Conservation (phyloP, 2,888 invertebrate species). For the Sarcophaga variegata region DNA sequence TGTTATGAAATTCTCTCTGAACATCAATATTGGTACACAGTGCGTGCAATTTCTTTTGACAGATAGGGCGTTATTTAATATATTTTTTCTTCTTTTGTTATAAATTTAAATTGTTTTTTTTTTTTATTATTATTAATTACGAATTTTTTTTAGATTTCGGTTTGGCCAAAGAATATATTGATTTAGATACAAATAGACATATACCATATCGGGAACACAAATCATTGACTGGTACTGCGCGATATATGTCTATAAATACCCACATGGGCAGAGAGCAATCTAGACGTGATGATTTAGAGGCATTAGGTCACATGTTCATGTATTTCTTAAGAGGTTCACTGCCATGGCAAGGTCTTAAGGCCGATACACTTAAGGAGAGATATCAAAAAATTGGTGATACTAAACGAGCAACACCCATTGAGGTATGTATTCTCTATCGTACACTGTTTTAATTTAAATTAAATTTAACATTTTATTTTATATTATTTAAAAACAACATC, state of each 20-base stretch:
- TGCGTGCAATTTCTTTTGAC: too few relatives aligned
- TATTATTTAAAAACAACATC: neutral
- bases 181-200: slow-evolving; percentile 99
- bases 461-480: neutral
- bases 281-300: slow-evolving; percentile 99
- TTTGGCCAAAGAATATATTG: slow-evolving; percentile 99
- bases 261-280: slow-evolving; percentile 99
- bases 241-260: slow-evolving; percentile 99
- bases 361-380: slow-evolving; percentile 99
- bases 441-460: neutral
- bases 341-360: slow-evolving; percentile 99
- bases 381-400: slow-evolving; percentile 99
- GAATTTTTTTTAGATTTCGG: slow-evolving; percentile 92
- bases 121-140: neutral
- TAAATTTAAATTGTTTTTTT: too few relatives aligned
- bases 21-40: too few relatives aligned
- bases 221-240: slow-evolving; percentile 99
- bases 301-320: slow-evolving; percentile 99
- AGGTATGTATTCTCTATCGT: slow-evolving; percentile 83
- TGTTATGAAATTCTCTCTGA: too few relatives aligned
- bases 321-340: slow-evolving; percentile 99
- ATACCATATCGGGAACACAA: slow-evolving; percentile 99
- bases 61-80: too few relatives aligned
- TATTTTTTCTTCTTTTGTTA: too few relatives aligned
- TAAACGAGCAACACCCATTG: slow-evolving; percentile 99